Base-by-base conservation (phyloP, 2,113 vertebrate genomes). In the Eidolon helvum region DNA sequence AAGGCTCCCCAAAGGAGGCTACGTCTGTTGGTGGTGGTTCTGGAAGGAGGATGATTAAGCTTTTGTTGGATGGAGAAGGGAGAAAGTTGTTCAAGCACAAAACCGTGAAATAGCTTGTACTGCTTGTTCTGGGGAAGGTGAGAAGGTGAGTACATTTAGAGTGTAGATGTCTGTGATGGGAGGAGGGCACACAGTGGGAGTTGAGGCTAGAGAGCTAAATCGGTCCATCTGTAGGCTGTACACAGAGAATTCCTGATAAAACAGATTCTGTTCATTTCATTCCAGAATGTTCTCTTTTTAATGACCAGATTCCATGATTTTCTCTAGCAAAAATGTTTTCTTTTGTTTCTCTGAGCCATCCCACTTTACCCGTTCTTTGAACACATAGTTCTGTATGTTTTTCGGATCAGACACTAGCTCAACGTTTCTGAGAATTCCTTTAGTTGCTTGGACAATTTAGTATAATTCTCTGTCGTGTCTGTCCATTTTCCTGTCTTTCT, bases 261-360 rank as follows among this genome's bases (percentile, higher is more conserved):
- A 79, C 12, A 50, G 50, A 28, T 40, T 43, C 45, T 65, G 43
- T 93, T 84, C 33, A 22, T 16, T 78, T 82, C 74, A 79, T 69
- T 93, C 66, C 66, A 82, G 24, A 82, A 82, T 78, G 43, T 90
- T 80, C 66, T 90, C 40, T 38, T 50, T 87, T 96, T 61, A 80
- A 85, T n/a, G 61, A 69, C 24, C 48, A 84, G 89, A 85, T 48
- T 80, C 48, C 43, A 45, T 65, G 63, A 91, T 48, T 63, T 74
- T n/a, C 45, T 66, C 72, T 66, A 35, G 66, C 21, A 83, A 84
- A 94, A 89, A 22, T 63, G 1, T 48, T 97, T 94, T 89, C 78
- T 69, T 95, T 91, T 45, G 43, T 78, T 94, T 93, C 72, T n/a
- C 68, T 82, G 33, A 89, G 68, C 66, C 50, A 57, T 68, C 43